Conservation (phyloP, 2,113 vertebrate genomes). For the Campylomormyrus tamandua region DNA sequence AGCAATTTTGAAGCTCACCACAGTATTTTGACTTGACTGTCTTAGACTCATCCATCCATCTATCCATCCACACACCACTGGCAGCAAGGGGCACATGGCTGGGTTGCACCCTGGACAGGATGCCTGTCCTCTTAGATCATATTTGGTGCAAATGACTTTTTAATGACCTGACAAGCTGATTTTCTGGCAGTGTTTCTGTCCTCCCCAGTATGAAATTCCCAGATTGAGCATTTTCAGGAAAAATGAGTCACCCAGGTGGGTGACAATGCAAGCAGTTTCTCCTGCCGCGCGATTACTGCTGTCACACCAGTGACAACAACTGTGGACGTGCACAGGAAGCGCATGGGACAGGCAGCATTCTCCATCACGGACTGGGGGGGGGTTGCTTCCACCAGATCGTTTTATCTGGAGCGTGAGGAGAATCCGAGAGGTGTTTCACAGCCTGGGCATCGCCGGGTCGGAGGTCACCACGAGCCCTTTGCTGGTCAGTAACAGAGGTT, state of each 20-base stretch:
- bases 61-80: background rate
- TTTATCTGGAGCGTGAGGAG: background rate
- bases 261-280: background rate
- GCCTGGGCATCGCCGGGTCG: background rate
- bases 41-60: background rate
- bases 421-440: background rate
- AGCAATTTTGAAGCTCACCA: background rate
- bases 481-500: background rate
- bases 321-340: background rate
- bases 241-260: background rate
- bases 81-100: background rate
- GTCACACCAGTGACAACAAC: background rate
- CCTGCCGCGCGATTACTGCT: background rate
- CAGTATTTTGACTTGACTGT: background rate
- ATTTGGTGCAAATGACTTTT: background rate
- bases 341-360: background rate
- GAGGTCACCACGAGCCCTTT: background rate
- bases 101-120: background rate
- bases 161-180: background rate
- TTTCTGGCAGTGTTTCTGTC: background rate
- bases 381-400: background rate
- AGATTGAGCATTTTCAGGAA: background rate
- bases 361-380: background rate
- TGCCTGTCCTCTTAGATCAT: background rate
- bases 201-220: background rate